These are phyloP conservation scores for Tachycineta bicolor DNA, from an alignment of 2,113 vertebrate genomes.

Conservation along the genomic window DNA sequence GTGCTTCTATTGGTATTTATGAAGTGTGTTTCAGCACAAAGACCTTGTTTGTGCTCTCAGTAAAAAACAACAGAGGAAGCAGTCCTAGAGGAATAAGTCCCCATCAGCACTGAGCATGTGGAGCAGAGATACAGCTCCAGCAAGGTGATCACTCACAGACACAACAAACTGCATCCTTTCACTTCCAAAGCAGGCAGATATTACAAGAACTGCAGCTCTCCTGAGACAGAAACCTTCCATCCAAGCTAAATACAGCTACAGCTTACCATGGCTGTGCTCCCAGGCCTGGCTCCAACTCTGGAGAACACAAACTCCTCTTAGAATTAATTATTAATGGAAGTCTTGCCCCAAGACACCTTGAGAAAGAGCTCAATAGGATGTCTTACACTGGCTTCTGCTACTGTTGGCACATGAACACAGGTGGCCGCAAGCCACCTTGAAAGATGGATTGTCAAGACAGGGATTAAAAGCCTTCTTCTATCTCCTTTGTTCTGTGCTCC, in stretches of 20 bases:
- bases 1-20: neutral
- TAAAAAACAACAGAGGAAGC: neutral
- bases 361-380: neutral
- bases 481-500: neutral
- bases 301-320: neutral
- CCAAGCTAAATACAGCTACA: neutral
- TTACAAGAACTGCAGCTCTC: neutral
- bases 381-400: neutral
- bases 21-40: neutral
- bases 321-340: neutral
- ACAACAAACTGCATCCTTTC: neutral
- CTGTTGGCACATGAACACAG: neutral
- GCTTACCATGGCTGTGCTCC: neutral
- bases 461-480: neutral
- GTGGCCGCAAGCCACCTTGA: neutral
- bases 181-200: neutral
- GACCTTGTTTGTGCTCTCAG: neutral
- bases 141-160: neutral
- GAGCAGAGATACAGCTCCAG: neutral
- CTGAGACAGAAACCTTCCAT: neutral
- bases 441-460: neutral
- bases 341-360: neutral
- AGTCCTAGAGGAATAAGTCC: neutral
- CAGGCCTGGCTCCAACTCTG: neutral
- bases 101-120: accelerated